Base-by-base conservation (phyloP, 1,140 invertebrate species). In the Danaus melanippus region DNA sequence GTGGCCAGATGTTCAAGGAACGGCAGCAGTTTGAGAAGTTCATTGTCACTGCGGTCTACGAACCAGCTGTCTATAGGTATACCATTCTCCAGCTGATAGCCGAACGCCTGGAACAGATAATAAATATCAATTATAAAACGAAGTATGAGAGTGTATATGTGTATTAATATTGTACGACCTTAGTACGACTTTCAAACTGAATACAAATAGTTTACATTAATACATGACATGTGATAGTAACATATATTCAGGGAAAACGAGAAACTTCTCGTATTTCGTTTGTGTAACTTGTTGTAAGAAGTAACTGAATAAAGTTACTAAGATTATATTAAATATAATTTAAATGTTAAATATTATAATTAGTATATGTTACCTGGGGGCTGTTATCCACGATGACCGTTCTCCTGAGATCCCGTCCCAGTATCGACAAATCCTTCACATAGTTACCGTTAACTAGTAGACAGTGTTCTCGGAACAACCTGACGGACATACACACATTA, bases 31-130 rank as follows among this genome's bases (percentile, higher is more conserved):
- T 98, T 98, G 72, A 98, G 91, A 21, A 99, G 88, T 80, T 99
- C 97, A 39, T 90, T 91, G 86, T 99, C 97, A 57, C 91, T 91
- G 70, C 93, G 90, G 87, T 98, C 96, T 42, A 95, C 92, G 88
- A 98, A 99, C 97, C 97, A 99, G 84, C 96, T 97, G 87, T 97
- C 95, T 73, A 99, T 98, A 0, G 97, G 97, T 65, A 99, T 98
- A 41, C 97, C 97, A 88, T 98, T 98, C 87, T 98, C 96, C 58
- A 97, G 82, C 92, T 97, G 88, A 43, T 88, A 88, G 7, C 87
- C 86, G 46, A 86, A 87, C 3, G 83, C 92, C 90, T 84, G 82
- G 50, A 73, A 71, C 43, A 53, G 42, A 50, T 53, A 58, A n/a
- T 50, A n/a, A 56, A 44, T 39, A 55, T 11, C 6, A 55, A 58